A percentile compares a stretch with the other conserved stretches of the same genome.
phyloP scores from a whole-genome alignment of 1,140 invertebrate genomes.

The Drosophila nebulosa region DNA sequence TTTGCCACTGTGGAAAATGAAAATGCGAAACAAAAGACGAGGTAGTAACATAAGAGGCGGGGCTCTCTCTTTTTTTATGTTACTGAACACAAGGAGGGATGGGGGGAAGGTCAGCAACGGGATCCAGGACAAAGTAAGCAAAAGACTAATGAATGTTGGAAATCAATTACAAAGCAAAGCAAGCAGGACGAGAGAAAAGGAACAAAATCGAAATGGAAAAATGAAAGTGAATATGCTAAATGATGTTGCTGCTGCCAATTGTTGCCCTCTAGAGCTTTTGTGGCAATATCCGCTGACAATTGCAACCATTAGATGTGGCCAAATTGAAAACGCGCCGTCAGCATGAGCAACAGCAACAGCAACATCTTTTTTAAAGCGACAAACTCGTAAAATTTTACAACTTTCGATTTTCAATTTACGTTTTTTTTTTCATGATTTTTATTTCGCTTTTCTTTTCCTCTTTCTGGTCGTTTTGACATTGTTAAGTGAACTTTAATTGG shows the following conservation, averaged over 20 bases:
- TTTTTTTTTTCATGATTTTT: slow-evolving; percentile 13
- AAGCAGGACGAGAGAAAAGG: not conserved
- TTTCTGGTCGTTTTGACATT: slow-evolving; percentile 1
- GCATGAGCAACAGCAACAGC: not conserved
- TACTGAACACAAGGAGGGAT: not conserved
- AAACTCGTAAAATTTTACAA: slow-evolving; percentile 62
- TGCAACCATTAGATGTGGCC: slow-evolving; percentile 33
- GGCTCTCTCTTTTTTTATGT: not conserved
- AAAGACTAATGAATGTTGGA: slow-evolving; percentile 68
- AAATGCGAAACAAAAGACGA: slow-evolving; percentile 43
- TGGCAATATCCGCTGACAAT: slow-evolving; percentile 57
- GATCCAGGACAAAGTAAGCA: slow-evolving; percentile 17
- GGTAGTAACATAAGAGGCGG: slow-evolving; percentile 7
- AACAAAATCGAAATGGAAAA: slow-evolving; percentile 32
- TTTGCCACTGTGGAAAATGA: slow-evolving; percentile 23
- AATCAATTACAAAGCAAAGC: slow-evolving; percentile 69
- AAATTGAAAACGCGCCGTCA: slow-evolving; percentile 8
- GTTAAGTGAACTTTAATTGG: slow-evolving; percentile 51
- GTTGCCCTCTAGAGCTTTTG: slow-evolving; percentile 29
- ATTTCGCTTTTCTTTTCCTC: slow-evolving; percentile 2
- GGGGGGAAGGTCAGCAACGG: slow-evolving; percentile 25
- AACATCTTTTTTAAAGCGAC: not conserved
- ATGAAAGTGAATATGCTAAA: slow-evolving; percentile 70
- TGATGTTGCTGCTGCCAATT: slow-evolving; percentile 33
- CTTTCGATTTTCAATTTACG: slow-evolving; percentile 70